phyloP scores from a whole-genome alignment of 2,797 vertebrate genomes.

The Anableps anableps region DNA sequence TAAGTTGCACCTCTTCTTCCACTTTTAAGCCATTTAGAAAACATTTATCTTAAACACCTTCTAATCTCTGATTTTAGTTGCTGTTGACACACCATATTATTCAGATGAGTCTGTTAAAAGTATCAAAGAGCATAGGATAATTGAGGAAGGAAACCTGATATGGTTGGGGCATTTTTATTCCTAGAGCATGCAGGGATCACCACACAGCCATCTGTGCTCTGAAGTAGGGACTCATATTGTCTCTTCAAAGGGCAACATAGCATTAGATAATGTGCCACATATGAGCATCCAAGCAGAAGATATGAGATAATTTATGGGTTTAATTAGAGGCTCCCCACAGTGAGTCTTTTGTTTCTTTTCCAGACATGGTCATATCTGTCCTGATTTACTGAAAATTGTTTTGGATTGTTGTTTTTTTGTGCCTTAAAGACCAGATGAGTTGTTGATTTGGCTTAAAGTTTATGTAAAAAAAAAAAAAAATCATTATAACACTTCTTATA shows the following conservation, averaged over 20 bases:
- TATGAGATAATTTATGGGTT: slow-evolving; percentile 58
- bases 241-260: slow-evolving; percentile 62
- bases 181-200: slow-evolving; percentile 45
- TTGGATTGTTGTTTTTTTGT: neutral
- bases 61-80: neutral
- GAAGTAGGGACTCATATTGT: slow-evolving; percentile 22
- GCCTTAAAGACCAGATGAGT: neutral
- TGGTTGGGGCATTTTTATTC: slow-evolving; percentile 51
- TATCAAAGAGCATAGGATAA: slow-evolving; percentile 28
- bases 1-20: neutral
- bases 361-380: neutral
- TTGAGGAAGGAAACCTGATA: slow-evolving; percentile 57
- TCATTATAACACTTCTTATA: neutral
- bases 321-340: slow-evolving; percentile 58
- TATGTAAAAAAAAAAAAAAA: neutral
- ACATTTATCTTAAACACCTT: neutral
- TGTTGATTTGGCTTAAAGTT: neutral
- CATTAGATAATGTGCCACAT: slow-evolving; percentile 56
- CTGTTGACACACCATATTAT: slow-evolving; percentile 5
- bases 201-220: slow-evolving; percentile 58
- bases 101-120: slow-evolving; percentile 3
- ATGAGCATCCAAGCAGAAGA: slow-evolving; percentile 70
- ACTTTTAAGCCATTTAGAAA: neutral
- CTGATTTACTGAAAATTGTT: neutral
- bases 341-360: slow-evolving; percentile 52